Conservation (phyloP, 2,888 invertebrate genomes). For the Monoplex corrugatus region DNA sequence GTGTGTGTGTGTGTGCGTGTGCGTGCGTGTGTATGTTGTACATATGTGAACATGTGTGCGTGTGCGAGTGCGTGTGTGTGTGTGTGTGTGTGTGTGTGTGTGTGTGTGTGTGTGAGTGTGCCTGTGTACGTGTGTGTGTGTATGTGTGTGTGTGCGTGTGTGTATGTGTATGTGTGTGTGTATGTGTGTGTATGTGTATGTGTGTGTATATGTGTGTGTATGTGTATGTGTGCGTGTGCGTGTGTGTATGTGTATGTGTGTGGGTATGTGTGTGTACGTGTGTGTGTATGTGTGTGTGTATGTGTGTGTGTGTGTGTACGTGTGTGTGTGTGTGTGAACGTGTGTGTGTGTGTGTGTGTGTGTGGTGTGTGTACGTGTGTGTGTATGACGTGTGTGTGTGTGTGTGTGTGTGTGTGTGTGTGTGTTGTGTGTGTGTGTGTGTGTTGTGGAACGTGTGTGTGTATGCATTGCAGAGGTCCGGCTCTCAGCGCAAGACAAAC, state of each 20-base stretch:
- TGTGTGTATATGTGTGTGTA: conserved; percentile 7
- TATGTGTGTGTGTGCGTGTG: background rate
- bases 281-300: too few species aligned
- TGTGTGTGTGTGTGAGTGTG: background rate
- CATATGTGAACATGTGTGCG: background rate
- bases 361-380: too few species aligned
- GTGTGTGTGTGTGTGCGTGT: background rate
- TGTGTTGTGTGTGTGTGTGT: too few species aligned
- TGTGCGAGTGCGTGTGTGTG: background rate
- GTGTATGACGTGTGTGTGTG: too few species aligned
- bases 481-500: too few species aligned
- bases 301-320: too few species aligned
- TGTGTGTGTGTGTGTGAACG: too few species aligned
- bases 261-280: too few species aligned
- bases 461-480: too few species aligned
- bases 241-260: background rate
- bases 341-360: too few species aligned
- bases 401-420: too few species aligned
- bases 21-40: background rate
- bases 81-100: conserved; percentile 4
- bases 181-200: background rate
- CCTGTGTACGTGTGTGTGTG: background rate
- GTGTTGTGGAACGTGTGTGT: too few species aligned
- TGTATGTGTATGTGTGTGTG: background rate
- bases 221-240: background rate